Evolutionary conservation across 2,888 invertebrate species (phyloP).

Genomic region (Rhogogaster chlorosoma): DNA sequence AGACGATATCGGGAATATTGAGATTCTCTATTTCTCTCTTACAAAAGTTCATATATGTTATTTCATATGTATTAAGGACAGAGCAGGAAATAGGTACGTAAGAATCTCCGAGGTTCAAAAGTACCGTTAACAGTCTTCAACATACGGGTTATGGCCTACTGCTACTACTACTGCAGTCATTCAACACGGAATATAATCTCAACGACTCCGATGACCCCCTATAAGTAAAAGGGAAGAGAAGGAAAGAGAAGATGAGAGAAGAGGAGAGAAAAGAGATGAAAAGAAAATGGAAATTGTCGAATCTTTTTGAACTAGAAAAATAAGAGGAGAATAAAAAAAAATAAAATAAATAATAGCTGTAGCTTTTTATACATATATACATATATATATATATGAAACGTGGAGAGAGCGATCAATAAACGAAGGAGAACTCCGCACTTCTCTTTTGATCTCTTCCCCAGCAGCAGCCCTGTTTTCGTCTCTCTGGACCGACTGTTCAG

Average conservation of each 20-base stretch:
- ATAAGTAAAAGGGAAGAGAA: not conserved
- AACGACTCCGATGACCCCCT: not conserved
- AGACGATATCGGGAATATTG: not conserved
- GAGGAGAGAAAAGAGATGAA: constrained; percentile 1
- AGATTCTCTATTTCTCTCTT: not conserved
- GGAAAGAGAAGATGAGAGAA: constrained; percentile 32
- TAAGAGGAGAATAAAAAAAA: constrained; percentile 21
- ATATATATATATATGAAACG: not conserved
- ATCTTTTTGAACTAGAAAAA: not conserved
- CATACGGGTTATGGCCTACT: constrained; percentile 5
- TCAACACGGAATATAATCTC: not conserved
- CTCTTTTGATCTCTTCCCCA: constrained; percentile 14
- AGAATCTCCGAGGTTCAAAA: not conserved
- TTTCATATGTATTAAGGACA: constrained; percentile 10
- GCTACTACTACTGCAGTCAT: not conserved
- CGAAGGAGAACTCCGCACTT: constrained; percentile 37
- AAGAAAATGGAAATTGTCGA: constrained; percentile 7
- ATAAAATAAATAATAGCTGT: constrained; percentile 12
- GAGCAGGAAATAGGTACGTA: constrained; percentile 10
- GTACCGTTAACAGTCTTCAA: constrained; percentile 19
- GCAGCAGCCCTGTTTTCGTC: constrained; percentile 33
- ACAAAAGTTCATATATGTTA: not conserved
- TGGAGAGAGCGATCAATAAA: constrained; percentile 19
- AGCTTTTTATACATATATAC: not conserved
- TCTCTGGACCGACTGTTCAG: constrained; percentile 11